phyloP scores from a whole-genome alignment of 2,797 vertebrate species.

The Lepilemur septentrionalis region DNA sequence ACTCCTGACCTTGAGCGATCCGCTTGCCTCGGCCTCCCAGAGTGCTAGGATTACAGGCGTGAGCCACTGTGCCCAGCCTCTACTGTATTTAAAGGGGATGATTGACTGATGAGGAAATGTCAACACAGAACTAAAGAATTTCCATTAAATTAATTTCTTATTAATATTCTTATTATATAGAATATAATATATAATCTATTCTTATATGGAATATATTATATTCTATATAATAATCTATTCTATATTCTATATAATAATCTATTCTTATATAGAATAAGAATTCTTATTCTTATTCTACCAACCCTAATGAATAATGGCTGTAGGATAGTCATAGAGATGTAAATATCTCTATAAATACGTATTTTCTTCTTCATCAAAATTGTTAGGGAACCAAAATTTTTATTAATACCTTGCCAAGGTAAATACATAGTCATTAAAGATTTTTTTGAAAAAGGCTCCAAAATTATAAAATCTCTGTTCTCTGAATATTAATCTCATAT shows the following conservation, averaged over 20 bases:
- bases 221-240: too few species aligned
- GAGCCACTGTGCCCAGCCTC: background rate
- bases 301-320: background rate
- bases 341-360: background rate
- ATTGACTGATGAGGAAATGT: background rate
- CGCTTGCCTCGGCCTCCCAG: too few species aligned
- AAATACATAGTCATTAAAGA: slow-evolving; percentile 5
- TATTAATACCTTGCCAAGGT: background rate
- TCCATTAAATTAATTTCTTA: background rate
- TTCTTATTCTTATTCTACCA: background rate
- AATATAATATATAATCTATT: too few species aligned
- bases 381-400: background rate
- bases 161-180: too few species aligned
- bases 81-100: background rate
- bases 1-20: too few species aligned
- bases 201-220: too few species aligned
- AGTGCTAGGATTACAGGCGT: too few species aligned
- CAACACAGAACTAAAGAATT: background rate
- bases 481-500: background rate
- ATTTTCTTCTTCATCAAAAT: slow-evolving; percentile 22
- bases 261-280: too few species aligned
- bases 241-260: too few species aligned
- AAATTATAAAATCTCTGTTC: background rate
- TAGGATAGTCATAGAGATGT: background rate
- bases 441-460: background rate